Evolutionary conservation across 2,113 vertebrate species (phyloP).

Genomic region (Heliornis fulica): DNA sequence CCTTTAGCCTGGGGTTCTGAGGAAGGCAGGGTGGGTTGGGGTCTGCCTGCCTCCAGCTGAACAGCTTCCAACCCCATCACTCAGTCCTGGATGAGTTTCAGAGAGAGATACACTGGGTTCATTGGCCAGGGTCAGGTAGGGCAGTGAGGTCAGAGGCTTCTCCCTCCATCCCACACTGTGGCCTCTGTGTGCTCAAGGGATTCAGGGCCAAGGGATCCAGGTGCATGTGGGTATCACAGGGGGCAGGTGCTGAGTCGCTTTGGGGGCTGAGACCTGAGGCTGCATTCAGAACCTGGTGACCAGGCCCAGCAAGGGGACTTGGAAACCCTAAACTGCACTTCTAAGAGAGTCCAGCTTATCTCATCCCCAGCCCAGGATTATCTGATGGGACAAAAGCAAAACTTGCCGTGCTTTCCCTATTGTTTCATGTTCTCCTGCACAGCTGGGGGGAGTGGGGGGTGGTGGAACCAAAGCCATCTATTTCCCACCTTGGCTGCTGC

Average conservation of each 20-base stretch:
- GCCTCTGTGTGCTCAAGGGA: neutral
- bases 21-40: neutral
- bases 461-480: neutral
- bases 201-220: neutral
- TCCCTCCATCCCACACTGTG: rapidly evolving
- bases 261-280: neutral
- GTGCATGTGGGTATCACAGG: neutral
- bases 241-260: neutral
- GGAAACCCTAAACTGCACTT: neutral
- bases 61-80: neutral
- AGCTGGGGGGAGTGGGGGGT: neutral
- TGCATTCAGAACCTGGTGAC: neutral
- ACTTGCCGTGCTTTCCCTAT: neutral
- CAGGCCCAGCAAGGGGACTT: neutral
- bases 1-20: neutral
- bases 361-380: neutral
- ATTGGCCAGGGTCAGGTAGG: neutral
- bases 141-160: neutral
- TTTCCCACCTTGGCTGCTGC: neutral
- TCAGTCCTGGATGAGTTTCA: neutral
- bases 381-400: neutral
- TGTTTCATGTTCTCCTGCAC: neutral
- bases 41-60: neutral
- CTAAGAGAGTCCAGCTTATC: neutral
- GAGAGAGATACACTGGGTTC: rapidly evolving